These are phyloP conservation scores for Brachypalpus laphriformis DNA, from an alignment of 2,888 invertebrate genomes.

Conservation along the genomic window DNA sequence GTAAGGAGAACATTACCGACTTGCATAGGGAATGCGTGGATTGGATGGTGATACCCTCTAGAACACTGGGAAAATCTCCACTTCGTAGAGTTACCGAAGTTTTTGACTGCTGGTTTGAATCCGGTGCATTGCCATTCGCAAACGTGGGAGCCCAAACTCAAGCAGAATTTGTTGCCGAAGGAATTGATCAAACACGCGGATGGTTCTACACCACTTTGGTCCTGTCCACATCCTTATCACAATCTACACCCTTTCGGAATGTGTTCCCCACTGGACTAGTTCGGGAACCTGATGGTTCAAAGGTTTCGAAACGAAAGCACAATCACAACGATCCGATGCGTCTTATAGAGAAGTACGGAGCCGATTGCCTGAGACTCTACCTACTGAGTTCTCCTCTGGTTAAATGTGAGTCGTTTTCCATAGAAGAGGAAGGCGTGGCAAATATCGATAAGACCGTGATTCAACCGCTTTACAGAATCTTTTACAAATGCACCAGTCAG, in stretches of 20 bases:
- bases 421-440: conserved; percentile 96
- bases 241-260: conserved; percentile 96
- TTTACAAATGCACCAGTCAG: conserved; percentile 78
- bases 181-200: conserved; percentile 96
- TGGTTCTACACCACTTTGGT: conserved; percentile 98
- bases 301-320: conserved; percentile 98
- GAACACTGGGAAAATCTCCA: conserved; percentile 91
- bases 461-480: conserved; percentile 93
- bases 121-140: conserved; percentile 99
- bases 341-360: conserved; percentile 94
- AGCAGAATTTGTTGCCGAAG: conserved; percentile 98
- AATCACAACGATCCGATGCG: conserved; percentile 97
- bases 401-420: conserved; percentile 94
- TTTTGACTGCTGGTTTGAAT: conserved; percentile 99
- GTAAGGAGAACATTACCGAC: conserved; percentile 89
- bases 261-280: conserved; percentile 96
- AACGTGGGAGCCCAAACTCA: conserved; percentile 94
- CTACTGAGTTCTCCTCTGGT: conserved; percentile 97
- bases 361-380: conserved; percentile 96
- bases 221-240: conserved; percentile 94
- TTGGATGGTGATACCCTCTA: conserved; percentile 93
- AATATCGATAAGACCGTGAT: conserved; percentile 97
- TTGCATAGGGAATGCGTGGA: conserved; percentile 96
- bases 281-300: conserved; percentile 95
- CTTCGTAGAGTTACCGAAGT: conserved; percentile 93